A percentile compares a stretch with the other conserved stretches of the same genome.
phyloP scores from a whole-genome alignment of 2,113 vertebrate species.

The Lamprotornis superbus region DNA sequence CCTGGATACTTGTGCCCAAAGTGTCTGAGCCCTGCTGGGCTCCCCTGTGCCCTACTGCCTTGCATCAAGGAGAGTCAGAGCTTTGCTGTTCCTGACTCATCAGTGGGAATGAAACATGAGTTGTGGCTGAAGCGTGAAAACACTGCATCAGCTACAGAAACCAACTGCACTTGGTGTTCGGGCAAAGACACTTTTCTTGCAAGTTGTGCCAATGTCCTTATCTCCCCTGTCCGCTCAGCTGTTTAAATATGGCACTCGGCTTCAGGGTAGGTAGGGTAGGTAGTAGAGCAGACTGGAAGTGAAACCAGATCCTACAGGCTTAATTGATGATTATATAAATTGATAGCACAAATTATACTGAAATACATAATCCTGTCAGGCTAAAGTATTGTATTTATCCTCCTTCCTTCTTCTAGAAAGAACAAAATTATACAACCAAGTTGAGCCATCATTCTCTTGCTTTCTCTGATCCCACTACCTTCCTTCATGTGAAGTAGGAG shows the following conservation, averaged over 20 bases:
- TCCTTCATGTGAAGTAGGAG: neutral
- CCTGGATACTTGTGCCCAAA: neutral
- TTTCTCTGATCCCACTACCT: neutral
- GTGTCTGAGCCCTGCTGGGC: neutral
- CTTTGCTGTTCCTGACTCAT: constrained; percentile 34
- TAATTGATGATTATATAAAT: neutral
- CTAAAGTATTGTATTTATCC: neutral
- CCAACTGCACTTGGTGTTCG: neutral
- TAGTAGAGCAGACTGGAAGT: neutral
- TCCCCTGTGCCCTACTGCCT: neutral
- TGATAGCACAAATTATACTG: neutral
- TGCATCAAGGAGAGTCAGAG: neutral
- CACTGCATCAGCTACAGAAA: neutral
- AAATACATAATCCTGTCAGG: neutral
- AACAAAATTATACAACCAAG: neutral
- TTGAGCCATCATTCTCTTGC: neutral
- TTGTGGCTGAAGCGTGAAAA: neutral
- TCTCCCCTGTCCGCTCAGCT: neutral
- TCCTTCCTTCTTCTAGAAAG: neutral
- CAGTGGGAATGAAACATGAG: neutral
- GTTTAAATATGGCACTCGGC: neutral
- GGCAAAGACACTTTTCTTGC: neutral
- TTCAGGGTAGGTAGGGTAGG: neutral
- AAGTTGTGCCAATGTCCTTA: neutral
- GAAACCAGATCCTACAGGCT: neutral